Evolutionary conservation across 2,888 invertebrate species (phyloP).

Genomic region (Lottia gigantea): DNA sequence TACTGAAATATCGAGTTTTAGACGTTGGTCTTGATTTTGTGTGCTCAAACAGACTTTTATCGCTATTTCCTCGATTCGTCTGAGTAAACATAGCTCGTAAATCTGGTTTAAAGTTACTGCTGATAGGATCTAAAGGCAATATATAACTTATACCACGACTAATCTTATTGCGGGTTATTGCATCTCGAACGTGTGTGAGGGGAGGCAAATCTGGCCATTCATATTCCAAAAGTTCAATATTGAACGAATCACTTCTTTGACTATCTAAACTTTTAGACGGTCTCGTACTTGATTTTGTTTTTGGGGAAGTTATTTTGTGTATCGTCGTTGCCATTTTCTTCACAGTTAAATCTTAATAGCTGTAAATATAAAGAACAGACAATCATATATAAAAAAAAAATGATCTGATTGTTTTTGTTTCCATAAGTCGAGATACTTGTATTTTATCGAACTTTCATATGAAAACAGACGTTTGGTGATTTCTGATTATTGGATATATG

Average conservation of each 20-base stretch:
- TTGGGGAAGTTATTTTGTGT: too few species aligned
- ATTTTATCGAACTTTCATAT: too few species aligned
- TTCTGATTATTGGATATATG: too few species aligned
- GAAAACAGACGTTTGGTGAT: too few species aligned
- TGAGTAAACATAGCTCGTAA: slow-evolving; percentile 54
- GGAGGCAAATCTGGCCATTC: slow-evolving; percentile 64
- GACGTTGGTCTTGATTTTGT: slow-evolving; percentile 9
- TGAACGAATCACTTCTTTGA: slow-evolving; percentile 21
- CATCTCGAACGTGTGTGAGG: slow-evolving; percentile 54
- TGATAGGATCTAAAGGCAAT: slow-evolving; percentile 60
- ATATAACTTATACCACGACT: slow-evolving; percentile 58
- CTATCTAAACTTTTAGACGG: neutral
- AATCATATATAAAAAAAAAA: too few species aligned
- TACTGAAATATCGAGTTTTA: slow-evolving; percentile 20
- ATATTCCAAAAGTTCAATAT: slow-evolving; percentile 53
- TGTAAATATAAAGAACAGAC: too few species aligned
- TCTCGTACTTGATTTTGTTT: neutral
- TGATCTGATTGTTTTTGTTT: too few species aligned
- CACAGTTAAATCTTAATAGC: too few species aligned
- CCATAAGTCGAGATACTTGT: too few species aligned
- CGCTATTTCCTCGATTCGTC: neutral
- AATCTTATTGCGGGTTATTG: slow-evolving; percentile 51
- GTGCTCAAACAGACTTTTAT: neutral
- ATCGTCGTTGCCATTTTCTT: too few species aligned
- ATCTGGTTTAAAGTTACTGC: slow-evolving; percentile 56